Evolutionary conservation across 2,888 invertebrate species (phyloP).

Genomic region (Ophonus ardosiacus): DNA sequence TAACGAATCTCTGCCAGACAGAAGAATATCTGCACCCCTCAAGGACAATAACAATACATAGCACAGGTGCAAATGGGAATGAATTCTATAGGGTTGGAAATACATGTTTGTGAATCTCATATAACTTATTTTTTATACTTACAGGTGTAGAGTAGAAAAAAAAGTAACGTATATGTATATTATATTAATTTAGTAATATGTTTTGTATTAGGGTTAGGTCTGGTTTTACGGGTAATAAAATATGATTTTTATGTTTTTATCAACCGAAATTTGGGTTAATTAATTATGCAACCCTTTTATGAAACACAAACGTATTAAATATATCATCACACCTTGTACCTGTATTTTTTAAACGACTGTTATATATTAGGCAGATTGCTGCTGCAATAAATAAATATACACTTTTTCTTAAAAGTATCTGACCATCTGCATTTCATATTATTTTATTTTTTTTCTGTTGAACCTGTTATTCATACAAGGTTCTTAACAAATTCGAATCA

Average conservation of each 20-base stretch:
- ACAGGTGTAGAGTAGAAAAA: neutral
- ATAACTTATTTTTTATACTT: neutral
- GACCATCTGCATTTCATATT: too few relatives aligned
- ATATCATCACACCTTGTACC: neutral
- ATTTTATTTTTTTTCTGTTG: too few relatives aligned
- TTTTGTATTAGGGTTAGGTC: neutral
- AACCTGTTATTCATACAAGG: too few relatives aligned
- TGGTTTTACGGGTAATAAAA: neutral
- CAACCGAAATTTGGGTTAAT: neutral
- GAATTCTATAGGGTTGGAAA: neutral
- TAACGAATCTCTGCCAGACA: neutral
- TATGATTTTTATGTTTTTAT: neutral
- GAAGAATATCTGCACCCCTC: neutral
- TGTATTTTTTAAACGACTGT: neutral
- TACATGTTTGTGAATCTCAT: neutral
- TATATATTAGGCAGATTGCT: neutral
- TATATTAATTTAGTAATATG: neutral
- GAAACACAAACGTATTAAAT: neutral
- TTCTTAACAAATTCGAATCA: too few relatives aligned
- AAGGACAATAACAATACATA: neutral
- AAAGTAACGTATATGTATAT: too few relatives aligned
- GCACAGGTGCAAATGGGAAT: neutral
- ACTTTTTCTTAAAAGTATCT: too few relatives aligned
- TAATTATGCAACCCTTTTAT: neutral
- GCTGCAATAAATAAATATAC: too few relatives aligned